phyloP scores from a whole-genome alignment of 2,797 vertebrate species.

The Eulemur albifrons region DNA sequence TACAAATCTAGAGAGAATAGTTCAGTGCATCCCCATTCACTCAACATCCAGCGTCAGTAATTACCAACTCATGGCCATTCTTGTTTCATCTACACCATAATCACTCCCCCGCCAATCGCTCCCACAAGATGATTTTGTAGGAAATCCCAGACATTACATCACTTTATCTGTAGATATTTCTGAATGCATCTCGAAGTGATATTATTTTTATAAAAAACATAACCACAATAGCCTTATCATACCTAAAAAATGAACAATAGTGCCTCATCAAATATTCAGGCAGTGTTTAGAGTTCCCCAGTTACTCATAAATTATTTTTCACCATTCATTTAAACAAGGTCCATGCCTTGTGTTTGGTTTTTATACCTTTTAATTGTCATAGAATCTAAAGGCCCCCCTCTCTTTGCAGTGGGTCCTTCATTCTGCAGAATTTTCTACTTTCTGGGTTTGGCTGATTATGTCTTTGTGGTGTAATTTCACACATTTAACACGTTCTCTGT shows the following conservation, averaged over 20 bases:
- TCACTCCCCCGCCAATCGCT: not conserved
- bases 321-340: not conserved
- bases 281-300: not conserved
- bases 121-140: not conserved
- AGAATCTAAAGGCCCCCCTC: not conserved
- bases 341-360: not conserved
- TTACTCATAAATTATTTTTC: not conserved
- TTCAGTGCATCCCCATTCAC: not conserved
- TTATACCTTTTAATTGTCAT: not conserved
- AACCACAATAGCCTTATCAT: not conserved
- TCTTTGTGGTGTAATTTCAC: not conserved
- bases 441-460: not conserved
- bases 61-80: not conserved
- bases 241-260: not conserved
- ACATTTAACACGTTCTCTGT: not conserved
- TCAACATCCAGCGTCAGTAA: not conserved
- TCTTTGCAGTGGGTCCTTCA: not conserved
- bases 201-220: not conserved
- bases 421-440: not conserved
- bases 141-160: not conserved
- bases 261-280: not conserved
- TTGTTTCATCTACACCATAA: not conserved
- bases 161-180: slow-evolving; percentile 4
- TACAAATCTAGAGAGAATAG: not conserved
- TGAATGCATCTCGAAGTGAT: not conserved